A percentile compares a stretch with the other conserved stretches of the same genome.
Evolutionary conservation across 2,888 invertebrate species (phyloP).

Genomic region (Brachyptera risi): DNA sequence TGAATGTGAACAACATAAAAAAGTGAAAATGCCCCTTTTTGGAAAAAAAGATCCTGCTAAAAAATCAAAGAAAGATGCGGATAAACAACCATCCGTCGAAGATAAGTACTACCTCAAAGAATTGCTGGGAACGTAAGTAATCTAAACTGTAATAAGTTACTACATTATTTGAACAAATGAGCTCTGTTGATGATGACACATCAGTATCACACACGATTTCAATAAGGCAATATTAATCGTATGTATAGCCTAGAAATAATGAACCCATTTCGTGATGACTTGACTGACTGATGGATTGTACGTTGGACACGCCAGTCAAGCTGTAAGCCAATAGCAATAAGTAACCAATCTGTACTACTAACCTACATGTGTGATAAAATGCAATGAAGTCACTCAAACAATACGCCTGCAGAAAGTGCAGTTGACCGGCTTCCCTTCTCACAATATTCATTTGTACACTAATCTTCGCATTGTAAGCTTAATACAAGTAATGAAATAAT

Average conservation of each 20-base stretch:
- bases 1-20: not conserved
- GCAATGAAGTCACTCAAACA: too few species aligned
- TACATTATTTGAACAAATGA: not conserved
- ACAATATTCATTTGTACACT: too few species aligned
- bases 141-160: too few species aligned
- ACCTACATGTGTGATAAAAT: too few species aligned
- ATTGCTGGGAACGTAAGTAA: conserved; percentile 77
- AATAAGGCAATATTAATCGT: too few species aligned
- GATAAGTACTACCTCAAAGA: conserved; percentile 89
- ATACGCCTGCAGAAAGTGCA: too few species aligned
- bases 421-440: too few species aligned
- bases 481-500: too few species aligned
- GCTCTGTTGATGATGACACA: not conserved
- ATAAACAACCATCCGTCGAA: conserved; percentile 77
- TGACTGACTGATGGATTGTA: conserved; percentile 7
- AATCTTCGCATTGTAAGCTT: too few species aligned
- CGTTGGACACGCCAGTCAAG: conserved; percentile 4
- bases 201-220: too few species aligned
- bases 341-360: not conserved
- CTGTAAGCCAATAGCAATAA: not conserved
- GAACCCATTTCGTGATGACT: too few species aligned
- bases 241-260: too few species aligned
- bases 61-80: conserved; percentile 77
- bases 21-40: conserved; percentile 78
- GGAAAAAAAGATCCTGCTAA: conserved; percentile 85